Percentiles rank a stretch among this genome's conserved stretches.
Conservation (phyloP, 1,140 invertebrate genomes). For the Mya arenaria region DNA sequence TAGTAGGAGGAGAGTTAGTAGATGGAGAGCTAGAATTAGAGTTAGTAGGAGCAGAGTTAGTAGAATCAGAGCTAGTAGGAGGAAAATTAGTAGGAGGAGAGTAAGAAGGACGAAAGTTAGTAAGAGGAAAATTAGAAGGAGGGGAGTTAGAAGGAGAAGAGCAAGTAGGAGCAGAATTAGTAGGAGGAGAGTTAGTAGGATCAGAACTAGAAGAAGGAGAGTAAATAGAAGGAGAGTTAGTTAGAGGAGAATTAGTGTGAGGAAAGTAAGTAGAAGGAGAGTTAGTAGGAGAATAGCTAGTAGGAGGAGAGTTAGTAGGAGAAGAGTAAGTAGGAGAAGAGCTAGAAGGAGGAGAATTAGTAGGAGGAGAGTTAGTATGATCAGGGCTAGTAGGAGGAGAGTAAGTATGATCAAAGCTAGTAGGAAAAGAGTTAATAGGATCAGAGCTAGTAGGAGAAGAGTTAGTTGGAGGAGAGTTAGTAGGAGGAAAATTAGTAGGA, state of each 20-base stretch:
- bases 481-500: neutral
- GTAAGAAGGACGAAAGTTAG: neutral
- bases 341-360: neutral
- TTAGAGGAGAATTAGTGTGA: neutral
- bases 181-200: neutral
- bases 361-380: neutral
- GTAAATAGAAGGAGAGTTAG: neutral
- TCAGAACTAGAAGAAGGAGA: neutral
- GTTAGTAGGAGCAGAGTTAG: neutral
- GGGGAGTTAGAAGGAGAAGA: neutral
- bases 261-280: neutral
- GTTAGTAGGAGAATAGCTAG: neutral
- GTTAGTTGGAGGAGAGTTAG: neutral
- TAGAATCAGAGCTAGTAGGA: neutral
- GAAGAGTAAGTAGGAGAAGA: neutral
- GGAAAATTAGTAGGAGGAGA: neutral
- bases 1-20: neutral
- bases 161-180: neutral
- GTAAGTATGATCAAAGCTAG: neutral
- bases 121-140: neutral
- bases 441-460: neutral
- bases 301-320: neutral
- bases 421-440: neutral
- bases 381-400: neutral
- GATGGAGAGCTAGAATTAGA: neutral